These are phyloP conservation scores for Oncorhynchus masou DNA, from an alignment of 2,113 vertebrate genomes.

Conservation along the genomic window DNA sequence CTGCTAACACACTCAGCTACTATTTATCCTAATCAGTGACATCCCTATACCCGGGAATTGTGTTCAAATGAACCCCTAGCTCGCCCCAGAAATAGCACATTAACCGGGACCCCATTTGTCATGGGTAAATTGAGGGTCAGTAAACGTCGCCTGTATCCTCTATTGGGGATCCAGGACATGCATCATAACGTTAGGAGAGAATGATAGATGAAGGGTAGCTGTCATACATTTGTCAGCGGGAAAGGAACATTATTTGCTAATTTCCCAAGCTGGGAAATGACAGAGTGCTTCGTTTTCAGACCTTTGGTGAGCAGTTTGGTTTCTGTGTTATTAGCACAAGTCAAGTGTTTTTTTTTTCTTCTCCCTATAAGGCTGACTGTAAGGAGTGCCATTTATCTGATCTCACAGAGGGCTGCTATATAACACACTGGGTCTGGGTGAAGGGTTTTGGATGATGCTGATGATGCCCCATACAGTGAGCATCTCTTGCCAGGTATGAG, in stretches of 20 bases:
- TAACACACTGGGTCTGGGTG: constrained; percentile 48
- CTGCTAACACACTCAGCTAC: constrained; percentile 77
- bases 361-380: constrained; percentile 56
- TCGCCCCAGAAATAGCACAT: constrained; percentile 95
- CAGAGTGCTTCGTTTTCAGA: constrained; percentile 98
- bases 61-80: constrained; percentile 99
- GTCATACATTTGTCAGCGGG: constrained; percentile 99
- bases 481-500: constrained; percentile 68
- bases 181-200: constrained; percentile 99
- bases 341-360: constrained; percentile 69
- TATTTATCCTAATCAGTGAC: constrained; percentile 99
- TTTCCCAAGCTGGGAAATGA: constrained; percentile 98
- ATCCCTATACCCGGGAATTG: constrained; percentile 99
- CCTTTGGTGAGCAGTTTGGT: constrained; percentile 94
- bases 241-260: constrained; percentile 99
- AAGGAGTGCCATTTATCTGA: constrained; percentile 94
- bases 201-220: constrained; percentile 99
- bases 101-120: constrained; percentile 98
- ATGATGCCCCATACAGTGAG: constrained; percentile 65
- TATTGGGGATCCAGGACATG: constrained; percentile 97
- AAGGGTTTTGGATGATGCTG: constrained; percentile 66
- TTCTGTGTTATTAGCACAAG: constrained; percentile 99
- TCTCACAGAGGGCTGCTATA: constrained; percentile 50
- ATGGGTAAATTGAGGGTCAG: constrained; percentile 98
- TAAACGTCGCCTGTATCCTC: constrained; percentile 99